Evolutionary conservation across 1,140 invertebrate genomes (phyloP).

Genomic region (Leptopilina boulardi): DNA sequence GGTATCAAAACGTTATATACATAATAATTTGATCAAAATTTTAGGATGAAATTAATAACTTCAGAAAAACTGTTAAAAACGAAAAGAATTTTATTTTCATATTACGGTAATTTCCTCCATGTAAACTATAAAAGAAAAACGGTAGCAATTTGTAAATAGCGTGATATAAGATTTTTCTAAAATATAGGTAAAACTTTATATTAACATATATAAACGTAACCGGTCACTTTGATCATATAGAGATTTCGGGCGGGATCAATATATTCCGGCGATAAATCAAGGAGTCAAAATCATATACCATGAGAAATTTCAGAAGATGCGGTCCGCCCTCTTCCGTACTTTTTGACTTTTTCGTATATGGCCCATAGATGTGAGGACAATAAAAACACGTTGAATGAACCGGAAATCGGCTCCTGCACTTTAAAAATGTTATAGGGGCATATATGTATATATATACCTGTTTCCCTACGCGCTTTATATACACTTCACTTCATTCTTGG

Average conservation of each 20-base stretch:
- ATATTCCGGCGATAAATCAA: constrained; percentile 59
- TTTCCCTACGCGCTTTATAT: constrained; percentile 47
- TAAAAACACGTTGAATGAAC: constrained; percentile 60
- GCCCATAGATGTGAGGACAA: constrained; percentile 48
- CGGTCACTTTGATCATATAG: constrained; percentile 18
- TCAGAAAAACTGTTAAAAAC: no score
- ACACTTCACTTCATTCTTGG: constrained; percentile 44
- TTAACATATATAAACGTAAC: background rate
- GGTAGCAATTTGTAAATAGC: background rate
- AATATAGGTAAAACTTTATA: background rate
- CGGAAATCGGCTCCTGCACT: constrained; percentile 68
- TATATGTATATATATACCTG: constrained; percentile 51
- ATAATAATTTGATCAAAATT: no score
- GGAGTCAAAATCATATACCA: constrained; percentile 44
- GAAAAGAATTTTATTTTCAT: no score
- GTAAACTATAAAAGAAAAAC: background rate
- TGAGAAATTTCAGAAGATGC: constrained; percentile 58
- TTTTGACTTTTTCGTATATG: constrained; percentile 63
- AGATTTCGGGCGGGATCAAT: constrained; percentile 44
- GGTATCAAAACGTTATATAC: no score
- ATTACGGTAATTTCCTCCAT: no score
- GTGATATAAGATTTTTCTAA: no score
- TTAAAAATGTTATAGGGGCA: constrained; percentile 40
- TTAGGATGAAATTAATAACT: no score
- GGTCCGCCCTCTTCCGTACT: constrained; percentile 64